Evolutionary conservation across 2,113 vertebrate genomes (phyloP).

Genomic region (Hippoglossus stenolepis): DNA sequence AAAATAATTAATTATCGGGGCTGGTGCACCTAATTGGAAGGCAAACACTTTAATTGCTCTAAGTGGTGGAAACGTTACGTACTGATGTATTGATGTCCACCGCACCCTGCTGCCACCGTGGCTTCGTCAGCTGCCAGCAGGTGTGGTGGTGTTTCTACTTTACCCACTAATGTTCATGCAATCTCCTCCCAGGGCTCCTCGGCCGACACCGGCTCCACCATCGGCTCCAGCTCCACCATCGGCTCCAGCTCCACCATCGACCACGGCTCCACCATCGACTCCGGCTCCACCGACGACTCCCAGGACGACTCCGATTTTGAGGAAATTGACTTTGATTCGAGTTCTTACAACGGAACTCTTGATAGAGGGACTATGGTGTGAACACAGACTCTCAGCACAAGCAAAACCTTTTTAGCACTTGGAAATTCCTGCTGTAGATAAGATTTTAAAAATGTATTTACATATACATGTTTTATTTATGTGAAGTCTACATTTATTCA

Average conservation of each 20-base stretch:
- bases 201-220: not conserved
- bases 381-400: not conserved
- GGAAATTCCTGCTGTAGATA: not conserved
- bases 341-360: fast-evolving
- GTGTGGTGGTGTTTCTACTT: not conserved
- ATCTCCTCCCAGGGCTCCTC: not conserved
- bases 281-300: fast-evolving
- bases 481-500: not conserved
- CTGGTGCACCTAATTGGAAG: not conserved
- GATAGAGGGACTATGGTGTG: not conserved
- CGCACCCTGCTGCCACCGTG: not conserved
- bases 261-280: not conserved
- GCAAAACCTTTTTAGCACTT: constrained; percentile 3
- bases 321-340: not conserved
- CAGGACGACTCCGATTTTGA: not conserved
- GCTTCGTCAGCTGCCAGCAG: not conserved
- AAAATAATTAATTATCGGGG: not conserved
- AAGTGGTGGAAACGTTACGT: fast-evolving
- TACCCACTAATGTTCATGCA: not conserved
- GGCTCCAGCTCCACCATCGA: no score
- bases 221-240: no score
- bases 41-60: not conserved
- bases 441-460: not conserved
- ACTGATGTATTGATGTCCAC: not conserved
- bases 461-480: constrained; percentile 2